Conservation (phyloP, 2,113 vertebrate genomes). For the Galbula dea region DNA sequence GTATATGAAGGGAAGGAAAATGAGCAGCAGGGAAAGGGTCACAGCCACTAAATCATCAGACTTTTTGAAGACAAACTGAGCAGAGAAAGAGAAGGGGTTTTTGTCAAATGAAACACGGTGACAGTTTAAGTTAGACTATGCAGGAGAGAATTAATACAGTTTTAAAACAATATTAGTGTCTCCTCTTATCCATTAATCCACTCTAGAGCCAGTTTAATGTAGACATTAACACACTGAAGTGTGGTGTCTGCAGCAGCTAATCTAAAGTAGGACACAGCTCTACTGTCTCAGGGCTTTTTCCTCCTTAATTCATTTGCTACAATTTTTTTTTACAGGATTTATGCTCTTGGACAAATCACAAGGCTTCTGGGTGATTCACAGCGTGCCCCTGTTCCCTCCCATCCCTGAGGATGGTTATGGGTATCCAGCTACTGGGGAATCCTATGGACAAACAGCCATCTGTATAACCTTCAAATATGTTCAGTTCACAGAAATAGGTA, state of each 20-base stretch:
- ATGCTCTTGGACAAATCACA: slow-evolving; percentile 83
- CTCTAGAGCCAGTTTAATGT: background rate
- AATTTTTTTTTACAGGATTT: slow-evolving; percentile 71
- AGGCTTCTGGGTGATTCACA: slow-evolving; percentile 92
- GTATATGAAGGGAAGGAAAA: background rate
- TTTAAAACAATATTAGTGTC: background rate
- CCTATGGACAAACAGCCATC: slow-evolving; percentile 81
- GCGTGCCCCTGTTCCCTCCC: slow-evolving; percentile 87
- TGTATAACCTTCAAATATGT: slow-evolving; percentile 83
- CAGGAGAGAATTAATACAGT: background rate
- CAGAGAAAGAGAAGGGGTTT: background rate
- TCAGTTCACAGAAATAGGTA: slow-evolving; percentile 84
- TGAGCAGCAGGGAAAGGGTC: background rate
- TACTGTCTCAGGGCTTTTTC: background rate
- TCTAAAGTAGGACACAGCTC: background rate
- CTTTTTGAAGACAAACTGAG: background rate
- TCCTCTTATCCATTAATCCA: background rate
- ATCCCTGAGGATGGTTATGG: slow-evolving; percentile 79
- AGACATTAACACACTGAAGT: background rate
- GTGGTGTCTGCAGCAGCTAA: background rate
- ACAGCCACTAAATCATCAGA: background rate
- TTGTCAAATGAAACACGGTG: background rate
- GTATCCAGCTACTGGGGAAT: slow-evolving; percentile 82
- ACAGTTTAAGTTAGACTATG: background rate
- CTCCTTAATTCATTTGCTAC: background rate